These are phyloP conservation scores for Centroberyx gerrardi DNA, from an alignment of 2,797 vertebrate genomes.

Conservation along the genomic window DNA sequence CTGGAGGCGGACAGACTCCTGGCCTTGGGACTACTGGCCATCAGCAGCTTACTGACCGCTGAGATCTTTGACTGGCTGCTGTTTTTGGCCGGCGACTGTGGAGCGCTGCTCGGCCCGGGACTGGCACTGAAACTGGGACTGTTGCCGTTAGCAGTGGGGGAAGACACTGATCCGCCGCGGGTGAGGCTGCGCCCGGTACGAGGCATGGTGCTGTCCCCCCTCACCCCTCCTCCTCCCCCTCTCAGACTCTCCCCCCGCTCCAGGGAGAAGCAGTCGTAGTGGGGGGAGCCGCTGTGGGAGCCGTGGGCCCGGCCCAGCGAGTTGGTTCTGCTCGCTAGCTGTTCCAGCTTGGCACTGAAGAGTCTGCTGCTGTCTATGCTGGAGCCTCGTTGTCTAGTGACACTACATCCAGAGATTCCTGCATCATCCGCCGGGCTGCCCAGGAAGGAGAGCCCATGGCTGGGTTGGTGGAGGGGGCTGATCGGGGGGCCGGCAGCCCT, in stretches of 20 bases:
- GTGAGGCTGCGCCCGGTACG: conserved; percentile 90
- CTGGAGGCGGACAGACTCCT: conserved; percentile 93
- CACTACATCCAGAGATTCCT: conserved; percentile 54
- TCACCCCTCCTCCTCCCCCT: conserved; percentile 83
- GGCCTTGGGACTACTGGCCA: conserved; percentile 94
- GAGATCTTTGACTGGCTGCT: conserved; percentile 93
- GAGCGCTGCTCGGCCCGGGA: conserved; percentile 75
- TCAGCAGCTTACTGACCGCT: conserved; percentile 95
- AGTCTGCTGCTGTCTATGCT: conserved; percentile 91
- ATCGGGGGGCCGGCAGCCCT: conserved; percentile 89
- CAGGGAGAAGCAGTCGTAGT: conserved; percentile 95
- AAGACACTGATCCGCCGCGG: conserved; percentile 87
- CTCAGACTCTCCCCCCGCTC: conserved; percentile 93
- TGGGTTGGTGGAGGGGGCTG: conserved; percentile 81
- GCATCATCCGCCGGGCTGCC: conserved; percentile 86
- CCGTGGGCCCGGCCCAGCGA: conserved; percentile 91
- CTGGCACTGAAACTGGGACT: conserved; percentile 59
- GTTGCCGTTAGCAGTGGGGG: conserved; percentile 69
- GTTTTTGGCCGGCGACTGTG: conserved; percentile 90
- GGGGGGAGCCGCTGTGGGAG: conserved; percentile 79
- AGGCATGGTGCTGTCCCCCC: conserved; percentile 94
- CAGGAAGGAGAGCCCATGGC: conserved; percentile 80
- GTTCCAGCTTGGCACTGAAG: conserved; percentile 96
- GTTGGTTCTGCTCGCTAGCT: conserved; percentile 94
- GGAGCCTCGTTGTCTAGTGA: conserved; percentile 78